phyloP scores from a whole-genome alignment of 2,888 invertebrate species.

The Eupithecia insigniata region DNA sequence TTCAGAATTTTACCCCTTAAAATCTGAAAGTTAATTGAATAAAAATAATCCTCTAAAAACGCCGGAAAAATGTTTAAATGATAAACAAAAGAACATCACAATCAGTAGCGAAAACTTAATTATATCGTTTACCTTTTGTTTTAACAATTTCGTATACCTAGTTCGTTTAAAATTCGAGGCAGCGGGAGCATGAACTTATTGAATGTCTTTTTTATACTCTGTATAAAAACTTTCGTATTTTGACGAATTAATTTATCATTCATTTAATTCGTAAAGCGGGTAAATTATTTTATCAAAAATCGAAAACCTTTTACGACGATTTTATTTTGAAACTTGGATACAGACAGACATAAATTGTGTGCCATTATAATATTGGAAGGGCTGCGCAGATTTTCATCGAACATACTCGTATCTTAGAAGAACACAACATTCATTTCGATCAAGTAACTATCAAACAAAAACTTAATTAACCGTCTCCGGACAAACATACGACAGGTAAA shows the following conservation, averaged over 20 bases:
- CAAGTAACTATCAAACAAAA: not conserved
- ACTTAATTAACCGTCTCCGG: not conserved
- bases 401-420: no score
- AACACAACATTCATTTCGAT: not conserved
- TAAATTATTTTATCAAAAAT: no score
- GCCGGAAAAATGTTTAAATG: conserved; percentile 17
- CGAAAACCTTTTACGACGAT: no score
- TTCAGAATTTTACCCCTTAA: not conserved
- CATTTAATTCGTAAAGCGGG: no score
- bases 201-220: no score
- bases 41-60: conserved; percentile 36
- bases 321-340: not conserved
- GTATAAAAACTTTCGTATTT: no score
- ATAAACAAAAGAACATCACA: conserved; percentile 30
- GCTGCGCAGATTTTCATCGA: not conserved
- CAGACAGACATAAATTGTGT: not conserved
- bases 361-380: not conserved
- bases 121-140: conserved; percentile 35
- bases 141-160: conserved; percentile 15
- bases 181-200: not conserved
- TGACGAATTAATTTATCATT: no score
- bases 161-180: conserved; percentile 11
- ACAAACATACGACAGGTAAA: no score
- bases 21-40: conserved; percentile 27
- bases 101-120: conserved; percentile 38